Conservation (phyloP, 92 coral and sea anemone genomes). For the Muricea muricata region DNA sequence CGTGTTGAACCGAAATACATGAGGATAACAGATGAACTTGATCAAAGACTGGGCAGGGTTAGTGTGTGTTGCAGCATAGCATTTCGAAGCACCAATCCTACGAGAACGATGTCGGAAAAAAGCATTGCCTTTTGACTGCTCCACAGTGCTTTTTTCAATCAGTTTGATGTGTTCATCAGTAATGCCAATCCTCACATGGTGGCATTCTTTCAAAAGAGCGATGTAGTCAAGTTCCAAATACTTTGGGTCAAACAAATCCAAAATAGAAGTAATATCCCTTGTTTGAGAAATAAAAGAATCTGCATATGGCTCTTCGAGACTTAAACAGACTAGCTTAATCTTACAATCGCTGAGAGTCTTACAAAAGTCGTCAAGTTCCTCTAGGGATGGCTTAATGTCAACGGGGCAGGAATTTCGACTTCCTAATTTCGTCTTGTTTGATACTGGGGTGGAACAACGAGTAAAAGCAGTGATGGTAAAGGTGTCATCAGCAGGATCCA, state of each 20-base stretch:
- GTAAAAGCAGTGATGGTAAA: neutral
- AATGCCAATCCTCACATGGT: neutral
- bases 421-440: slow-evolving; percentile 32
- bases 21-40: neutral
- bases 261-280: too few species aligned
- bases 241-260: too few species aligned
- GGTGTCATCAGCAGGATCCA: slow-evolving; percentile 25
- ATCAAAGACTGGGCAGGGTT: too few species aligned
- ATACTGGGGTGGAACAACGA: neutral
- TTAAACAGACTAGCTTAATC: neutral
- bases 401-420: too few species aligned
- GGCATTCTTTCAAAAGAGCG: too few species aligned
- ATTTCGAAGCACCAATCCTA: slow-evolving; percentile 62
- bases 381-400: slow-evolving; percentile 34
- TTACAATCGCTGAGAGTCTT: slow-evolving; percentile 43
- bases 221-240: too few species aligned
- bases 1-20: slow-evolving; percentile 11
- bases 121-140: slow-evolving; percentile 39
- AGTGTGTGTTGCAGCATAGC: too few species aligned
- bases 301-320: too few species aligned
- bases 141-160: slow-evolving; percentile 48
- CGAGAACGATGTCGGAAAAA: slow-evolving; percentile 67
- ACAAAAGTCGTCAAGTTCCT: slow-evolving; percentile 37
- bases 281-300: too few species aligned
- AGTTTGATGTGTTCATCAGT: slow-evolving; percentile 37